A percentile compares a stretch with the other conserved stretches of the same genome.
These are phyloP conservation scores for Pan paniscus DNA, from an alignment of 2,113 vertebrate genomes.

Conservation along the genomic window DNA sequence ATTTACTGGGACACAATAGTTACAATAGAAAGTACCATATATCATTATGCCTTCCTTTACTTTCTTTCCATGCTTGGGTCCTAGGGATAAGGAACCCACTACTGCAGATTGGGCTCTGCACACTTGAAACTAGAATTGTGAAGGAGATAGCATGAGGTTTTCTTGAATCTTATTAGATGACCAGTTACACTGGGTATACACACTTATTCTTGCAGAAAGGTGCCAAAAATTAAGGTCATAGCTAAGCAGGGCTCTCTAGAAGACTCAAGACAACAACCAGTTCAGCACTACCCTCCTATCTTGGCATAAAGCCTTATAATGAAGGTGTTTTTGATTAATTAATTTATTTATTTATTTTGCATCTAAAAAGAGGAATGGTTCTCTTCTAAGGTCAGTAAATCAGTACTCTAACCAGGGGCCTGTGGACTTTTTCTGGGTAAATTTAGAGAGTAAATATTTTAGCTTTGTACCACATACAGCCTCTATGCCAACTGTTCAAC, in stretches of 20 bases:
- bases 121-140: neutral
- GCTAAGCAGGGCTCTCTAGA: neutral
- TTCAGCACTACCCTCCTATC: neutral
- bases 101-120: neutral
- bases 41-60: neutral
- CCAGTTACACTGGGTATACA: neutral
- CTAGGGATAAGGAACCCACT: neutral
- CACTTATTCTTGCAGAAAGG: neutral
- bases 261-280: neutral
- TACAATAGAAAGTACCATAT: neutral
- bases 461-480: neutral
- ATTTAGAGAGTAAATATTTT: neutral
- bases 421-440: neutral
- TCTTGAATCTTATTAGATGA: neutral
- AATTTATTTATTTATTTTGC: accelerated
- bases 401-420: neutral
- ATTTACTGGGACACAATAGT: neutral
- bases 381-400: neutral
- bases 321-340: neutral
- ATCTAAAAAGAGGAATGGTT: neutral
- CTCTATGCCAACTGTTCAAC: neutral
- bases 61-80: neutral
- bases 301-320: neutral
- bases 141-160: neutral
- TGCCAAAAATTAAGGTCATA: neutral